phyloP scores from a whole-genome alignment of 2,888 invertebrate species.

The Neoscelio sp. region DNA sequence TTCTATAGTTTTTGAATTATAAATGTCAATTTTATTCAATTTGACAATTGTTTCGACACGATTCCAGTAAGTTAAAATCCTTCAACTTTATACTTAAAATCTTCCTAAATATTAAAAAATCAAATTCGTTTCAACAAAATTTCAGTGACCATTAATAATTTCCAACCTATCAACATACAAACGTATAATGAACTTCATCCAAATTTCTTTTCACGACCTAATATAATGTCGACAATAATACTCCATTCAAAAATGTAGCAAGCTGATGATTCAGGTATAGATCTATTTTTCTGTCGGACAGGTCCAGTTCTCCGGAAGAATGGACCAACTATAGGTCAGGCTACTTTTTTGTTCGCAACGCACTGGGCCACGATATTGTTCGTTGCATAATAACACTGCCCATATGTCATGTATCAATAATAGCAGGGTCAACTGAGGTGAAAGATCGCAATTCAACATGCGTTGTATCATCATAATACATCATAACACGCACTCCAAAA shows the following conservation, averaged over 20 bases:
- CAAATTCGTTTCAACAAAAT: constrained; percentile 1
- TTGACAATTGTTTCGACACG: no score
- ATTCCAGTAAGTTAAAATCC: no score
- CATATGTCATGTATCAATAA: constrained; percentile 74
- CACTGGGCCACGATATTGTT: constrained; percentile 75
- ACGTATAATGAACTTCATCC: constrained; percentile 26
- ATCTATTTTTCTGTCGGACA: constrained; percentile 48
- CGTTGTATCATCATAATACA: constrained; percentile 31
- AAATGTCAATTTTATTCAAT: no score
- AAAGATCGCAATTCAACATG: constrained; percentile 70
- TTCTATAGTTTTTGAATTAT: no score
- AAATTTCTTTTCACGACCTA: constrained; percentile 11
- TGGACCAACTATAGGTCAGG: constrained; percentile 73
- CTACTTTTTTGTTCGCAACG: constrained; percentile 66
- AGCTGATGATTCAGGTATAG: constrained; percentile 34
- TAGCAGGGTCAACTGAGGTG: constrained; percentile 72
- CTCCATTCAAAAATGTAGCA: constrained; percentile 36
- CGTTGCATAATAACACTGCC: constrained; percentile 76
- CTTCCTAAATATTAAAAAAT: no score
- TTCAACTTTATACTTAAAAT: no score
- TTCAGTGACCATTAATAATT: neutral
- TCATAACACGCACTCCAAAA: constrained; percentile 45
- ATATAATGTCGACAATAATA: constrained; percentile 34
- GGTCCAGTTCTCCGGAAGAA: constrained; percentile 69
- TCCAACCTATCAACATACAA: constrained; percentile 6